phyloP scores from a whole-genome alignment of 2,888 invertebrate genomes.

The Blastobasis lacticolella region DNA sequence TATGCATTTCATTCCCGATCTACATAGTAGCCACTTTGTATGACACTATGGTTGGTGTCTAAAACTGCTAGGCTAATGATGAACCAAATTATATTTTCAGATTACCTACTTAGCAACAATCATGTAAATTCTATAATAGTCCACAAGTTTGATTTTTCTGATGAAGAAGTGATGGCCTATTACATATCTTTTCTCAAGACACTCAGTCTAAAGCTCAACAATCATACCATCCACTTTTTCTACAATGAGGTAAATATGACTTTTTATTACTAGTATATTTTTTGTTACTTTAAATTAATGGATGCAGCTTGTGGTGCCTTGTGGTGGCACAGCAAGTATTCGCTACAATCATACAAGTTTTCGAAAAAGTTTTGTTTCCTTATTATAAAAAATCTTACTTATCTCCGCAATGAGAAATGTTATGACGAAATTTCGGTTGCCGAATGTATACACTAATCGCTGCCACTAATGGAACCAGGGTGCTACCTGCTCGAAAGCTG shows the following conservation, averaged over 20 bases:
- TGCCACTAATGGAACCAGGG: no score
- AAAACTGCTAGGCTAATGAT: no score
- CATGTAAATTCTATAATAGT: conserved; percentile 99
- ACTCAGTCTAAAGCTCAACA: conserved; percentile 96
- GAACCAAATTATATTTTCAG: conserved; percentile 73
- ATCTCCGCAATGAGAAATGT: no score
- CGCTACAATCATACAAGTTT: no score
- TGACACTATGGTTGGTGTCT: no score
- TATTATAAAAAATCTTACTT: no score
- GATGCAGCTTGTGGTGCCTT: background rate
- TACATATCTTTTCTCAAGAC: conserved; percentile 99
- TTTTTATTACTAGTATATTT: background rate
- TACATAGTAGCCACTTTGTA: no score
- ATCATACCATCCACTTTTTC: conserved; percentile 99
- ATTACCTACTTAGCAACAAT: conserved; percentile 99
- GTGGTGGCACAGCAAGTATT: background rate
- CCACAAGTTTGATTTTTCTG: conserved; percentile 99
- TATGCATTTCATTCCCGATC: no score
- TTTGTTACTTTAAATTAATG: background rate
- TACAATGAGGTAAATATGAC: conserved; percentile 92
- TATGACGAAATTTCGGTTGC: no score
- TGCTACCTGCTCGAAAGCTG: no score
- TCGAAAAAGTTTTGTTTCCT: no score
- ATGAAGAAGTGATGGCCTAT: conserved; percentile 99
- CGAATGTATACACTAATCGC: no score